Percentiles rank a stretch among this genome's conserved stretches.
phyloP scores from a whole-genome alignment of 2,113 vertebrate genomes.

The Ophiodon elongatus region DNA sequence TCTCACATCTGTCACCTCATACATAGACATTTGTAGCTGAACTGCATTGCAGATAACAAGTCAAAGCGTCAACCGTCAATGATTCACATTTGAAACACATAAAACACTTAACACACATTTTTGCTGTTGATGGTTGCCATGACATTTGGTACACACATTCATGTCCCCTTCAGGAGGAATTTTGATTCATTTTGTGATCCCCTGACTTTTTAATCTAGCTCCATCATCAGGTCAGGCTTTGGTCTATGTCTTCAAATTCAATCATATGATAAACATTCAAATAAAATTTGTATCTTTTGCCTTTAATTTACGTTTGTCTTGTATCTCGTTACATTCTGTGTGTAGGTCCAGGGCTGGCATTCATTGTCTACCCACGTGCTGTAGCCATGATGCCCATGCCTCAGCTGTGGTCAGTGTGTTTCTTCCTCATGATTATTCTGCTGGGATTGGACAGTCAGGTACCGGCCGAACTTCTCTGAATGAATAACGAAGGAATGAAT shows the following conservation, averaged over 20 bases:
- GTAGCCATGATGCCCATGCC: slow-evolving; percentile 79
- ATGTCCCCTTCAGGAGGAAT: too few relatives aligned
- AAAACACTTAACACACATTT: not conserved
- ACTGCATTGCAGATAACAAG: too few relatives aligned
- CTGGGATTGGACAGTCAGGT: slow-evolving; percentile 77
- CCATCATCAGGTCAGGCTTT: not conserved
- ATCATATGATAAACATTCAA: not conserved
- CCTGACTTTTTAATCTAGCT: too few relatives aligned
- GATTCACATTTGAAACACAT: not conserved
- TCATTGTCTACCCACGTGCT: slow-evolving; percentile 76
- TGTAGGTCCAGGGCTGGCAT: slow-evolving; percentile 73
- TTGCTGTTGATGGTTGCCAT: too few relatives aligned
- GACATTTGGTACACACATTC: too few relatives aligned
- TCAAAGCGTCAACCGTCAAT: not conserved
- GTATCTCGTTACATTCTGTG: not conserved
- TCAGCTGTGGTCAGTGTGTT: slow-evolving; percentile 75
- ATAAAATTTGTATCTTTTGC: not conserved
- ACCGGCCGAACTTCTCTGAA: not conserved
- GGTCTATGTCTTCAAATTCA: not conserved
- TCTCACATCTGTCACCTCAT: not conserved
- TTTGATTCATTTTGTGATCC: too few relatives aligned
- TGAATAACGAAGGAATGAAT: not conserved
- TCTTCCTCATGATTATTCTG: slow-evolving; percentile 77
- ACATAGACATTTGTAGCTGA: not conserved
- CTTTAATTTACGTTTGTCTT: not conserved